These are phyloP conservation scores for Bolinopsis microptera DNA, from an alignment of 37 sponge, comb jelly and placozoan species.

Conservation along the genomic window DNA sequence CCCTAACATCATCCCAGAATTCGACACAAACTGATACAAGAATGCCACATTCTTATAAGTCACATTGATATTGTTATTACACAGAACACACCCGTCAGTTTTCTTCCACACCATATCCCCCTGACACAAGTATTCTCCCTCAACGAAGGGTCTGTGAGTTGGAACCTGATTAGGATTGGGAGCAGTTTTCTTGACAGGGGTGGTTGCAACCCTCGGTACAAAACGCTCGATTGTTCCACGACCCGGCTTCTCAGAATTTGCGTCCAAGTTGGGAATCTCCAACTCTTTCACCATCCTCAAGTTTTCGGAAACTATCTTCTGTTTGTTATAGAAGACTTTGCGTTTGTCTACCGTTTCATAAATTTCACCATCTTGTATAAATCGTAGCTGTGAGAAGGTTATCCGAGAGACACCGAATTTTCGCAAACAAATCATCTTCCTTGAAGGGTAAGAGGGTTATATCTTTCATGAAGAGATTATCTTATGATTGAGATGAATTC, in stretches of 20 bases:
- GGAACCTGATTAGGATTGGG: not conserved
- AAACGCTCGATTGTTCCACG: slow-evolving; percentile 5
- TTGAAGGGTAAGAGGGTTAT: not conserved
- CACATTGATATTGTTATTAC: slow-evolving; percentile 48
- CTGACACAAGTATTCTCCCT: slow-evolving; percentile 1
- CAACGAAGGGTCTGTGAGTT: not conserved
- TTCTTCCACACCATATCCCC: slow-evolving; percentile 22
- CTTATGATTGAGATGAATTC: too few species aligned
- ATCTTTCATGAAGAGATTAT: too few species aligned
- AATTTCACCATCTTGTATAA: not conserved
- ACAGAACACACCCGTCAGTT: slow-evolving; percentile 43
- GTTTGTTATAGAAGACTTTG: slow-evolving; percentile 53
- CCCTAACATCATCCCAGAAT: slow-evolving; percentile 10
- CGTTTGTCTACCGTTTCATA: not conserved
- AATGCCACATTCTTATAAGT: slow-evolving; percentile 45
- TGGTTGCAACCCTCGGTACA: not conserved
- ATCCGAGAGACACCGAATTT: not conserved
- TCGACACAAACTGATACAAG: slow-evolving; percentile 54
- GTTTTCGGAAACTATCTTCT: slow-evolving; percentile 6
- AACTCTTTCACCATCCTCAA: slow-evolving; percentile 49
- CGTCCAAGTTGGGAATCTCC: slow-evolving; percentile 17
- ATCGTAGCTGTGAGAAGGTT: not conserved
- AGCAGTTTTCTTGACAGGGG: slow-evolving; percentile 32
- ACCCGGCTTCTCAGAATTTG: slow-evolving; percentile 48
- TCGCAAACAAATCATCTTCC: slow-evolving; percentile 43